These are phyloP conservation scores for Cladorhizidae sp. DNA, from an alignment of 37 sponge, comb jelly and placozoan species.

Conservation along the genomic window DNA sequence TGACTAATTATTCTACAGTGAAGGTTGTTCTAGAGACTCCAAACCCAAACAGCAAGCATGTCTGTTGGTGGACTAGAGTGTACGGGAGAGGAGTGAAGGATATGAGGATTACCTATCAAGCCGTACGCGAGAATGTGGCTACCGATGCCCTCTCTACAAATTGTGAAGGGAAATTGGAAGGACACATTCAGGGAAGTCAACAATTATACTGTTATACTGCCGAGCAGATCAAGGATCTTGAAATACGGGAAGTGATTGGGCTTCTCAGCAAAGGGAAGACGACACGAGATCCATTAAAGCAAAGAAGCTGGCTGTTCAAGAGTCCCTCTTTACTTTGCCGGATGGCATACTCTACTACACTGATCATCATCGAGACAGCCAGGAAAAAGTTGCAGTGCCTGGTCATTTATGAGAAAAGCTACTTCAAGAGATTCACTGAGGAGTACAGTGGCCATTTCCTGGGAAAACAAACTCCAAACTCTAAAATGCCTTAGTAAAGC, in stretches of 20 bases:
- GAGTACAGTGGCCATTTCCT: slow-evolving; percentile 57
- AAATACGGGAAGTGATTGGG: slow-evolving; percentile 9
- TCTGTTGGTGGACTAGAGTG: slow-evolving; percentile 62
- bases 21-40: slow-evolving; percentile 50
- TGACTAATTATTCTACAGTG: slow-evolving; percentile 60
- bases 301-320: slow-evolving; percentile 17
- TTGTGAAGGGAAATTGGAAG: too few species aligned
- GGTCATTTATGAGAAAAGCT: slow-evolving; percentile 17
- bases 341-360: slow-evolving; percentile 52
- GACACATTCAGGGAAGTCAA: background rate
- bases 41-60: slow-evolving; percentile 46
- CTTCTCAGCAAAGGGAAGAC: slow-evolving; percentile 24
- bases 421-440: slow-evolving; percentile 50
- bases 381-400: slow-evolving; percentile 42
- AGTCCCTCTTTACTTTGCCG: slow-evolving; percentile 9
- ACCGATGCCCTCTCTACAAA: too few species aligned
- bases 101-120: too few species aligned
- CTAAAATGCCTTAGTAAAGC: slow-evolving; percentile 6
- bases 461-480: slow-evolving; percentile 20
- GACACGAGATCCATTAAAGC: slow-evolving; percentile 30
- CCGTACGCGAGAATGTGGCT: too few species aligned
- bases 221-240: slow-evolving; percentile 21
- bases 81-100: too few species aligned
- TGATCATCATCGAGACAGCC: slow-evolving; percentile 16
- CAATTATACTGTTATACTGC: background rate